Evolutionary conservation across 23 tunicate genomes (phyloP), one percentile per base, ranked within the genome.

Genomic region (Halocynthia aurantium): DNA sequence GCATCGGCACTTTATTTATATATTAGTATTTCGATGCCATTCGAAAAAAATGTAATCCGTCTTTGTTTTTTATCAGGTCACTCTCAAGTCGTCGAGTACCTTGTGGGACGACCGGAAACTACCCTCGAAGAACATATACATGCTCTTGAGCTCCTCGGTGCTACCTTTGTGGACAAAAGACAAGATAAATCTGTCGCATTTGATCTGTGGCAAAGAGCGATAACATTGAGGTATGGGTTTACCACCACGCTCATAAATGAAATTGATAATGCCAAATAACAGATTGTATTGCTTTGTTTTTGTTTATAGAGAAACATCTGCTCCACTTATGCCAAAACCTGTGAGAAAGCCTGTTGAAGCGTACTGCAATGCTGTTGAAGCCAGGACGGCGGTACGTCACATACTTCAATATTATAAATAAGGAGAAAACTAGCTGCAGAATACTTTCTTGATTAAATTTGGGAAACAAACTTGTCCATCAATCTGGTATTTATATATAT

Each of bases 141-240:
- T 55, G 88, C 96, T 8, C 62, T 77, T 52, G 96, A 89, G 72
- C 85, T 89, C 8, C 83, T 89, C 8, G 88, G 88, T 6, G 96
- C 96, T 8, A 84, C 88, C 22, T 81, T 57, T 71, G 57, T 89
- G 13, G 96, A 89, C 61, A 84, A 84, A 76, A 69, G 77, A 19
- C 96, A 89, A 31, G 96, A 84, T 51, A 40, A 81, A 22, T 22
- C 82, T 10, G 71, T 58, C 20, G 89, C 96, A n/a, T 72, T 71
- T 50, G 53, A 79, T 22, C 79, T 88, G n/a, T 88, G 95, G 95
- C 50, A 66, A 50, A 78, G 75, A 73, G 95, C 95, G n/a, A 58
- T 88, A n/a, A 64, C 60, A 67, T 53, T 83, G 20, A 78, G 95
- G 95, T 88, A 20, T 17, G 84, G 64, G 8, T 10, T 15, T n/a